These are phyloP conservation scores for Vombatus ursinus DNA, from an alignment of 2,113 vertebrate species.

Conservation along the genomic window DNA sequence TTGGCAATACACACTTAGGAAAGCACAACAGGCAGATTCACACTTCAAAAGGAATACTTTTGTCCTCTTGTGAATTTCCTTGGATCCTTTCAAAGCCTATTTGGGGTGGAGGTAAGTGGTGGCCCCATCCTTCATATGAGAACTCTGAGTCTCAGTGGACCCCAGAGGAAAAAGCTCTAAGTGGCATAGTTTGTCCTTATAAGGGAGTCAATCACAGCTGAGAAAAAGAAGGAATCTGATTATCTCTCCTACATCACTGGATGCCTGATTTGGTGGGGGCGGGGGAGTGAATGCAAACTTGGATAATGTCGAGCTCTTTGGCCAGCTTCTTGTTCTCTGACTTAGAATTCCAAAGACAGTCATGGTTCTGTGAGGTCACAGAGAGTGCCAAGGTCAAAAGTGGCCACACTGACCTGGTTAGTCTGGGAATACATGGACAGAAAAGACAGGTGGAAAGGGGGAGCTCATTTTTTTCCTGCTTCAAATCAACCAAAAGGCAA, in stretches of 20 bases:
- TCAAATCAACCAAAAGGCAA: background rate
- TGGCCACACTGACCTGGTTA: background rate
- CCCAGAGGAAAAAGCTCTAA: slow-evolving; percentile 57
- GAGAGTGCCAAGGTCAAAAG: background rate
- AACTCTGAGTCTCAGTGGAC: slow-evolving; percentile 49
- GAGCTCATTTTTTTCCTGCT: background rate
- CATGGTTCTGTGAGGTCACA: background rate
- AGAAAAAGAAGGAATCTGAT: slow-evolving; percentile 57
- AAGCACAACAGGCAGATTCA: background rate
- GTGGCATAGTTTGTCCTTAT: slow-evolving; percentile 74
- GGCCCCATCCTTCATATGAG: slow-evolving; percentile 50
- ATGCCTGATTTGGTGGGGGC: slow-evolving; percentile 28
- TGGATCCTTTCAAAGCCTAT: slow-evolving; percentile 44
- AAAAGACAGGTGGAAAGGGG: background rate
- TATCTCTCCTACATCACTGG: slow-evolving; percentile 51
- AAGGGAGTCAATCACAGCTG: slow-evolving; percentile 59
- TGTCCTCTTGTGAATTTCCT: slow-evolving; percentile 33
- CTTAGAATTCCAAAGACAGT: slow-evolving; percentile 19
- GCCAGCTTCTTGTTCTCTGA: slow-evolving; percentile 25
- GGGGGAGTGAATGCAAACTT: slow-evolving; percentile 22
- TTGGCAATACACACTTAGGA: background rate
- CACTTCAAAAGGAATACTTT: background rate
- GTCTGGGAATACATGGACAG: background rate
- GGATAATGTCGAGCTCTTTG: background rate
- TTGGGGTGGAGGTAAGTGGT: slow-evolving; percentile 19